These are phyloP conservation scores for Caenorhabditis zanzibari DNA, from an alignment of 2,888 invertebrate species.

Conservation along the genomic window DNA sequence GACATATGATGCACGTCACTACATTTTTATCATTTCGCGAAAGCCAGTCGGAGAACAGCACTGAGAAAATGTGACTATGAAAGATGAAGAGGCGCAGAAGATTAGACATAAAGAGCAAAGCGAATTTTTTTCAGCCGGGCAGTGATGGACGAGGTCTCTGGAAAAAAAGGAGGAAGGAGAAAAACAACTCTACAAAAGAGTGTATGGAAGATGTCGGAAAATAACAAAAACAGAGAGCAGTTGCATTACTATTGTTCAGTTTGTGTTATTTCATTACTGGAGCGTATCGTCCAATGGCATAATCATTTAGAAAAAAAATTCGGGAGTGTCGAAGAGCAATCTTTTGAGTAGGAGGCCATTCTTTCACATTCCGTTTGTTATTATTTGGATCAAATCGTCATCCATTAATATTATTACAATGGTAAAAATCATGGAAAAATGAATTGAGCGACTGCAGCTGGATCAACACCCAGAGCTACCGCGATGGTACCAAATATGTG, in stretches of 20 bases:
- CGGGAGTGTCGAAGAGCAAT: neutral
- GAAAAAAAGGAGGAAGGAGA: conserved; percentile 33
- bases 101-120: conserved; percentile 43
- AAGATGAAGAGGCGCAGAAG: conserved; percentile 40
- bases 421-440: conserved; percentile 53
- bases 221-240: conserved; percentile 6
- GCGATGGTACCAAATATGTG: conserved; percentile 58
- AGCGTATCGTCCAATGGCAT: neutral
- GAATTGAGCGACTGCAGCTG: conserved; percentile 47
- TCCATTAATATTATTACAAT: conserved; percentile 32
- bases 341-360: neutral
- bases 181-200: conserved; percentile 24
- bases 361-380: conserved; percentile 2
- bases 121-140: conserved; percentile 37
- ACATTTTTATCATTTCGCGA: conserved; percentile 15
- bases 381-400: conserved; percentile 38
- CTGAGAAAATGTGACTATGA: conserved; percentile 2
- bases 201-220: conserved; percentile 40
- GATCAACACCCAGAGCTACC: conserved; percentile 51
- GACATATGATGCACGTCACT: neutral
- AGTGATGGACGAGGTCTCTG: conserved; percentile 32
- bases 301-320: neutral
- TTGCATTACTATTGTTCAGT: neutral
- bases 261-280: conserved; percentile 10
- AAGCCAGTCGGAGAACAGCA: neutral